phyloP scores from a whole-genome alignment of 2,797 vertebrate species.

The Aulostomus chinensis region DNA sequence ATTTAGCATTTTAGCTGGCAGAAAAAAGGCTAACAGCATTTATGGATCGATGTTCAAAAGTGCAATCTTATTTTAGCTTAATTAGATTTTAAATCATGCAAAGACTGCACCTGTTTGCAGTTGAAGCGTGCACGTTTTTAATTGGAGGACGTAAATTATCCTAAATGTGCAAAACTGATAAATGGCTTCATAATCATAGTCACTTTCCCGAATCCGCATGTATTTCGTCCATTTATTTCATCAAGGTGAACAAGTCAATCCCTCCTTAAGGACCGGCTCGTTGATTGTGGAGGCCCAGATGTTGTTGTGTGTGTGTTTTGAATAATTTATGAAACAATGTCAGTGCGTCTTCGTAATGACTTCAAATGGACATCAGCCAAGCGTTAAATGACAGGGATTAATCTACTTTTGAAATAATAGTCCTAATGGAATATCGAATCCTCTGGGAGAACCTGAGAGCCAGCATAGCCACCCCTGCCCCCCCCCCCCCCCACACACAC shows the following conservation, averaged over 20 bases:
- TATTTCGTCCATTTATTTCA: conserved; percentile 36
- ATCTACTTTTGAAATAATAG: conserved; percentile 77
- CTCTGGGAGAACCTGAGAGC: conserved; percentile 60
- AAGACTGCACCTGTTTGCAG: too few species aligned
- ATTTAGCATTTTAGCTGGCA: neutral
- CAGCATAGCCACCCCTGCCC: too few species aligned
- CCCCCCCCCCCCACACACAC: too few species aligned
- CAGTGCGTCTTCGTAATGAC: conserved; percentile 76
- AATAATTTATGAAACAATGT: conserved; percentile 76
- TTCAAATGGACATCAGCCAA: conserved; percentile 79
- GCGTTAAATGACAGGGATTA: conserved; percentile 81
- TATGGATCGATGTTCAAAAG: too few species aligned
- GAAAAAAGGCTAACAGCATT: neutral
- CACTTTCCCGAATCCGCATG: too few species aligned
- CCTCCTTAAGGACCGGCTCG: conserved; percentile 29
- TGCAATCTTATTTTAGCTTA: too few species aligned
- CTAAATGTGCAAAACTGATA: too few species aligned
- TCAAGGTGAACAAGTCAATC: conserved; percentile 49
- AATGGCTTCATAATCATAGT: too few species aligned
- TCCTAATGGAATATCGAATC: conserved; percentile 76
- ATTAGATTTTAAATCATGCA: too few species aligned
- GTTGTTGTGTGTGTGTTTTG: conserved; percentile 42
- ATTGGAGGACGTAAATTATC: too few species aligned
- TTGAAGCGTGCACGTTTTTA: too few species aligned
- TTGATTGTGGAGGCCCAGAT: conserved; percentile 58